These are phyloP conservation scores for Trachelus troglodyta DNA, from an alignment of 2,888 invertebrate species.

Conservation along the genomic window DNA sequence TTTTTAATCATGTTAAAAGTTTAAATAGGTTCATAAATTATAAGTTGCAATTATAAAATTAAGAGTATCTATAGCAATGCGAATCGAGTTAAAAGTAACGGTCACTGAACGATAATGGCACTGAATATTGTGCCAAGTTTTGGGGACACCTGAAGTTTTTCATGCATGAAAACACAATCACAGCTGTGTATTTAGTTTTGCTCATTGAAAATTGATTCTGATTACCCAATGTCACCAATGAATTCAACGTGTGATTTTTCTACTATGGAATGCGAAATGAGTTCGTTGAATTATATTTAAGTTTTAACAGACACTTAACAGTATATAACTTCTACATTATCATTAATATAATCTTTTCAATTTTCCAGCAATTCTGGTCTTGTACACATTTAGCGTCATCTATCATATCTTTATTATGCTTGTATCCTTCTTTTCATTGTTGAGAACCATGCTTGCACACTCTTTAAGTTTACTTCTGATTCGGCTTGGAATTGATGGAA, in stretches of 20 bases:
- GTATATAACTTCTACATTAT: not conserved
- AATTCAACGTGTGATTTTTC: slow-evolving; percentile 97
- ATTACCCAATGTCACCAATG: slow-evolving; percentile 80
- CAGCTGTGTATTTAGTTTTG: no score
- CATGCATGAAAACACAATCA: no score
- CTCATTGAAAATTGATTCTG: slow-evolving; percentile 35
- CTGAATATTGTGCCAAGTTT: no score
- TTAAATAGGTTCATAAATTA: no score
- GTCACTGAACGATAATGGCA: not conserved
- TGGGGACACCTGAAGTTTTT: no score
- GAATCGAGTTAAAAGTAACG: not conserved
- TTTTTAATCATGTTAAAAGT: no score
- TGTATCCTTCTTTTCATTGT: slow-evolving; percentile 87
- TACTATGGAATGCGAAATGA: slow-evolving; percentile 98
- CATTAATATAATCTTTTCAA: slow-evolving; percentile 14
- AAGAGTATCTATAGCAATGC: not conserved
- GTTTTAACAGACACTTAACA: not conserved
- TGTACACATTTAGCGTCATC: slow-evolving; percentile 88
- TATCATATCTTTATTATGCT: slow-evolving; percentile 92
- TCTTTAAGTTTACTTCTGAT: slow-evolving; percentile 80
- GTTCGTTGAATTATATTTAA: slow-evolving; percentile 50
- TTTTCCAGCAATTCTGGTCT: slow-evolving; percentile 86
- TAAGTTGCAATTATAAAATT: no score
- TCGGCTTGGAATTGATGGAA: slow-evolving; percentile 92
- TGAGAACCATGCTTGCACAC: slow-evolving; percentile 95